Conservation (phyloP, 1,140 invertebrate species). For the Drosophila nannoptera region DNA sequence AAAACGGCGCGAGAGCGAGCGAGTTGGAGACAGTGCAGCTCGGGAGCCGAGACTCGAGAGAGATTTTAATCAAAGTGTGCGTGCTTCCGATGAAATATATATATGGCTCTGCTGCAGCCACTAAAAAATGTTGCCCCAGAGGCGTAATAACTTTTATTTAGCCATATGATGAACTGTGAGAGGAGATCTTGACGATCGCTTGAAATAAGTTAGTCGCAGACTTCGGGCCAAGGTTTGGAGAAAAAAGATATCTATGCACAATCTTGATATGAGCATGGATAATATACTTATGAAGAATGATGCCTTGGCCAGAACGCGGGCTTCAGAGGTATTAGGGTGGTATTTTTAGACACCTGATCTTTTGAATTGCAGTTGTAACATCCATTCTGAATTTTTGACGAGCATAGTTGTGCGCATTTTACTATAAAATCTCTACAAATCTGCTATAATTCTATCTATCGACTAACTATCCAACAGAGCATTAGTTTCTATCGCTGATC, state of each 20-base stretch:
- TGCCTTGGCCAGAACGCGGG: too few relatives aligned
- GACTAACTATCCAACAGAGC: neutral
- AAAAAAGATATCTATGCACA: neutral
- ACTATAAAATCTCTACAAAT: neutral
- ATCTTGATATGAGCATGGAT: too few relatives aligned
- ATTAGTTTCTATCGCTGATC: constrained; percentile 8
- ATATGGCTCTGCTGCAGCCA: neutral
- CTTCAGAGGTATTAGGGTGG: too few relatives aligned
- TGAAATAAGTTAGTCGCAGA: neutral
- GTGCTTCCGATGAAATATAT: constrained; percentile 65
- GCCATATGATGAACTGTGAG: constrained; percentile 25
- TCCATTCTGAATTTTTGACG: constrained; percentile 2
- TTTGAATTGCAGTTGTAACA: constrained; percentile 14
- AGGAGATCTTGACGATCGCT: neutral
- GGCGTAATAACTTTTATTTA: constrained; percentile 44
- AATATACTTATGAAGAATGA: too few relatives aligned
- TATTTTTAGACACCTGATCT: too few relatives aligned
- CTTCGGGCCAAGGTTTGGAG: neutral
- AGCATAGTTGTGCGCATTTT: constrained; percentile 3
- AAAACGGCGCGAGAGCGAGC: constrained; percentile 21
- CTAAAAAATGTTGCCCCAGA: neutral
- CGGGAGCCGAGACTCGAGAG: constrained; percentile 42
- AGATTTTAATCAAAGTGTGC: constrained; percentile 59
- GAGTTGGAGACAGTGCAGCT: constrained; percentile 59
- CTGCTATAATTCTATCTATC: constrained; percentile 14